Conservation (phyloP, 2,888 invertebrate genomes). For the Deilephila elpenor region DNA sequence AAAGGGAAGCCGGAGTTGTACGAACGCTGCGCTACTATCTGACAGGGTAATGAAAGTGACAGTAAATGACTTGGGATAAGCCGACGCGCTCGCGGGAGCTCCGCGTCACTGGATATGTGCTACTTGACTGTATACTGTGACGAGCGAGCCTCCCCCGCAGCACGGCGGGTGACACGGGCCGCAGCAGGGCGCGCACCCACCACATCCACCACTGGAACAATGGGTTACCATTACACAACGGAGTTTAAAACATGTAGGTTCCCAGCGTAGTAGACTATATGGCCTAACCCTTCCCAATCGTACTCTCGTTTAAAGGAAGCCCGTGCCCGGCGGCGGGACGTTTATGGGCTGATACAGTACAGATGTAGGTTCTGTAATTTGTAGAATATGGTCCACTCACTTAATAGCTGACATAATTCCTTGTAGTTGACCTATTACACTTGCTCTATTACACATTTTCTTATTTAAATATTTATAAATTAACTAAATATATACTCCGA, state of each 20-base stretch:
- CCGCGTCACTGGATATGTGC: slow-evolving; percentile 78
- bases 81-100: slow-evolving; percentile 43
- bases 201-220: slow-evolving; percentile 55
- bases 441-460: slow-evolving; percentile 76
- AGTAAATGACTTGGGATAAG: slow-evolving; percentile 30
- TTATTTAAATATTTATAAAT: not conserved
- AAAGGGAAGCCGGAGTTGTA: too few relatives aligned
- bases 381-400: slow-evolving; percentile 51
- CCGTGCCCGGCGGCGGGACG: too few relatives aligned
- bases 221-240: slow-evolving; percentile 8
- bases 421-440: slow-evolving; percentile 68
- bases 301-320: too few relatives aligned
- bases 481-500: not conserved
- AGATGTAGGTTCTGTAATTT: not conserved
- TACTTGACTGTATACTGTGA: slow-evolving; percentile 85
- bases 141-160: slow-evolving; percentile 66
- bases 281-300: too few relatives aligned
- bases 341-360: too few relatives aligned
- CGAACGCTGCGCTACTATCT: not conserved
- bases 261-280: too few relatives aligned
- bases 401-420: slow-evolving; percentile 69
- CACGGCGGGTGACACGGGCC: slow-evolving; percentile 56
- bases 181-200: slow-evolving; percentile 52
- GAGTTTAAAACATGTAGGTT: too few relatives aligned
- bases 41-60: slow-evolving; percentile 11